Evolutionary conservation across 2,113 vertebrate genomes (phyloP), one percentile per base, ranked within the genome.

Genomic region (Oryzias curvinotus): DNA sequence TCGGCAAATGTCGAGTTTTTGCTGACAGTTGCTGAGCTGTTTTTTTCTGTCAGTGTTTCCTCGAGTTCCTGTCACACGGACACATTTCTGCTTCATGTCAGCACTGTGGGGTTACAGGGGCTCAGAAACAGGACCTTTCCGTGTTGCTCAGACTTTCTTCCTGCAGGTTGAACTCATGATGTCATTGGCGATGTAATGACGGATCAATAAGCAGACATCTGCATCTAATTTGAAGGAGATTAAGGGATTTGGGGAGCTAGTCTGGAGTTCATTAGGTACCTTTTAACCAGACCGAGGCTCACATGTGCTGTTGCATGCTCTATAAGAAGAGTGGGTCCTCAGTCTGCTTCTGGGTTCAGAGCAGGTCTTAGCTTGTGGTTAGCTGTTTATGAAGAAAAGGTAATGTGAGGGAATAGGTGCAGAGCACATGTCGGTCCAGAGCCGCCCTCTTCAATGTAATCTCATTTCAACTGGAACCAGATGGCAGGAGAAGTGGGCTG

Each of bases 181-280:
- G 68, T 90, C 82, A 83, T 47, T 41, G 44, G 52, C 63, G 71
- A 61, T 67, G 65, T 71, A 75, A 73, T 49, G 74, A 68, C 78
- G 71, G 71, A 78, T 86, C 65, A 65, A 66, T 57, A 51, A 66
- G 48, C 59, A 28, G 60, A 26, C 76, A 78, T 83, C 75, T 86
- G 86, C 48, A 52, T 66, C 63, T 61, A 72, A 75, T 83, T 36
- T 71, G 82, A 83, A 84, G 10, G 0, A 8, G 64, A 85, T 82
- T 57, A n/a, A 14, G 18, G 58, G 52, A 30, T 55, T 59, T n/a
- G 65, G 65, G 57, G 57, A 54, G 59, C 62, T 36, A 52, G 62
- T 83, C 87, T 87, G 82, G 75, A 78, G 70, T 52, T 62, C 62
- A 81, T 91, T 84, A 87, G 25, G 42, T 57, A 64, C 51, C 56